Conservation (phyloP, 2,888 invertebrate species). For the Bellardia bayeri region DNA sequence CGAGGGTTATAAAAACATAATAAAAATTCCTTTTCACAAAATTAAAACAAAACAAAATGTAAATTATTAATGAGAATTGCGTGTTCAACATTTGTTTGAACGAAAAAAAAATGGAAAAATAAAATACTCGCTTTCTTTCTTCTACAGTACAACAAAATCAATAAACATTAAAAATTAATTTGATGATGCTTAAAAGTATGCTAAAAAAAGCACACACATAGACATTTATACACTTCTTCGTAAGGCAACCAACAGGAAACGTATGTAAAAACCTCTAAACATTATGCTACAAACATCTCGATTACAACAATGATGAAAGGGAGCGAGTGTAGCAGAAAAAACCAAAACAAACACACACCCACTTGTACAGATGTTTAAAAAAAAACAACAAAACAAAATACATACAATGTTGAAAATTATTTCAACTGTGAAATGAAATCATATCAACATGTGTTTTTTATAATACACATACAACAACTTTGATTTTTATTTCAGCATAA, state of each 20-base stretch:
- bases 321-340: background rate
- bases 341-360: slow-evolving; percentile 54
- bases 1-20: slow-evolving; percentile 36
- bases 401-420: slow-evolving; percentile 78
- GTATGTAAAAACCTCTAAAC: slow-evolving; percentile 20
- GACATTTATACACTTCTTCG: background rate
- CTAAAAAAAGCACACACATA: background rate
- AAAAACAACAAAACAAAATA: slow-evolving; percentile 26
- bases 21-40: slow-evolving; percentile 58
- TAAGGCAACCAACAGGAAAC: slow-evolving; percentile 23
- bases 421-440: slow-evolving; percentile 82
- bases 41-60: slow-evolving; percentile 67
- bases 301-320: slow-evolving; percentile 34
- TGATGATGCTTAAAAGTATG: slow-evolving; percentile 53
- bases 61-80: slow-evolving; percentile 61
- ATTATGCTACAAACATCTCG: slow-evolving; percentile 35
- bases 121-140: background rate
- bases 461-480: slow-evolving; percentile 67
- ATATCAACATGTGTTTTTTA: slow-evolving; percentile 74
- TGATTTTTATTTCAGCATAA: slow-evolving; percentile 67
- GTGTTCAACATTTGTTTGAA: slow-evolving; percentile 6
- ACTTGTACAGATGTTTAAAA: slow-evolving; percentile 17
- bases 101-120: slow-evolving; percentile 1
- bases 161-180: slow-evolving; percentile 72
- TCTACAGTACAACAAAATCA: slow-evolving; percentile 50